phyloP scores from a whole-genome alignment of 1,140 invertebrate species.

The Brachionus paranguensis region DNA sequence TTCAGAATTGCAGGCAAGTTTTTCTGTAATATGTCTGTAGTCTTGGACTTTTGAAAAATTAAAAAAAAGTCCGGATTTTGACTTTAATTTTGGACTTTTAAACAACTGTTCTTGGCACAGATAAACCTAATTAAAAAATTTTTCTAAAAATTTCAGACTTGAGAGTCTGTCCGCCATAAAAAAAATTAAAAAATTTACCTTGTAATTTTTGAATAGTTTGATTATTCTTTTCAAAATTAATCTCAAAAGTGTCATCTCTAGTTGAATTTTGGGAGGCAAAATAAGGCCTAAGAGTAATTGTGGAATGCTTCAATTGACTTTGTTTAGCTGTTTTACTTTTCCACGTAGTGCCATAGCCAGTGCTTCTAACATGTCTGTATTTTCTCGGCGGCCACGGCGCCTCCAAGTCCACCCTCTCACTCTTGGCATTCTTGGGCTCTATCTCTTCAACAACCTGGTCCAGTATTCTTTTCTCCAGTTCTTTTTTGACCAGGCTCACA shows the following conservation, averaged over 20 bases:
- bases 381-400: neutral
- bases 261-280: neutral
- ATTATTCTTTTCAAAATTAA: conserved; percentile 13
- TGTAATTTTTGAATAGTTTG: conserved; percentile 6
- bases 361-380: conserved; percentile 17
- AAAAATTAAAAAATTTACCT: neutral
- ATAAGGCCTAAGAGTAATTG: neutral
- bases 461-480: neutral
- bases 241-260: neutral
- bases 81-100: no score
- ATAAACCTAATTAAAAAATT: no score
- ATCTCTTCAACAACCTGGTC: neutral
- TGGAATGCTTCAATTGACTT: neutral
- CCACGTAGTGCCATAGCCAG: conserved; percentile 4
- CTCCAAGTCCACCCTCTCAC: neutral
- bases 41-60: no score
- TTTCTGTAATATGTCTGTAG: no score
- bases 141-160: no score
- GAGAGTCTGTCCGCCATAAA: no score
- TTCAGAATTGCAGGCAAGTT: no score
- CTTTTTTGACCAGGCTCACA: neutral
- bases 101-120: no score
- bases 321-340: neutral
- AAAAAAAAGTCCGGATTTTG: no score
- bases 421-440: neutral